These are phyloP conservation scores for Plectrocnemia conspersa DNA, from an alignment of 1,140 invertebrate genomes.

Conservation along the genomic window DNA sequence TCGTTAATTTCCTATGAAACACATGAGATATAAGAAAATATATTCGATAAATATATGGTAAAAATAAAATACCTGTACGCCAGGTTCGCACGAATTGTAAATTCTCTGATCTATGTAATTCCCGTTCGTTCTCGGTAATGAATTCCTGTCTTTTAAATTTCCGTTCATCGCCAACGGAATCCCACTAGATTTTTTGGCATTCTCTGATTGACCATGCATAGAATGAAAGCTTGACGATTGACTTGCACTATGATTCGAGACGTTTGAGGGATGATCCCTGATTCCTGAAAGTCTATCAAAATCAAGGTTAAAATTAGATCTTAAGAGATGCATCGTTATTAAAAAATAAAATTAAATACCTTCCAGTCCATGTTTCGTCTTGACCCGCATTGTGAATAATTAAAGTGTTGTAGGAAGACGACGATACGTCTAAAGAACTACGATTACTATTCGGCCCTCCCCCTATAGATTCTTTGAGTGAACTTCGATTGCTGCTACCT, in stretches of 20 bases:
- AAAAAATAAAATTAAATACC: slow-evolving; percentile 40
- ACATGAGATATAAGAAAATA: not conserved
- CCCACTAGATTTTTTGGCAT: slow-evolving; percentile 46
- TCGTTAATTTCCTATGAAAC: slow-evolving; percentile 71
- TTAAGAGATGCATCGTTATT: not conserved
- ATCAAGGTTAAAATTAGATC: slow-evolving; percentile 1
- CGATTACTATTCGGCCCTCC: slow-evolving; percentile 65
- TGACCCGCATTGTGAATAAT: slow-evolving; percentile 70
- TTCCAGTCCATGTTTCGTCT: slow-evolving; percentile 63
- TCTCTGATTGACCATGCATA: slow-evolving; percentile 33
- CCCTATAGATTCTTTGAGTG: slow-evolving; percentile 64
- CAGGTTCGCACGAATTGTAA: slow-evolving; percentile 48
- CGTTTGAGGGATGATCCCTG: slow-evolving; percentile 32
- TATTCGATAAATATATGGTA: not conserved
- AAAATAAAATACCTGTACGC: slow-evolving; percentile 43
- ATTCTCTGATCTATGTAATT: slow-evolving; percentile 50
- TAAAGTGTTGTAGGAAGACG: slow-evolving; percentile 73
- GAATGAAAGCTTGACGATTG: slow-evolving; percentile 49
- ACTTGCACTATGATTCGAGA: slow-evolving; percentile 42
- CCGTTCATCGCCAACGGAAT: slow-evolving; percentile 45
- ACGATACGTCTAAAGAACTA: slow-evolving; percentile 68
- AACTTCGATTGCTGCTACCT: slow-evolving; percentile 62
- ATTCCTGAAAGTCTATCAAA: slow-evolving; percentile 32
- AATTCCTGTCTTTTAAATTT: slow-evolving; percentile 26
- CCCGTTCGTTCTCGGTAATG: slow-evolving; percentile 39